A percentile compares a stretch with the other conserved stretches of the same genome.
Conservation (phyloP, 2,888 invertebrate species). For the Thyatira batis region DNA sequence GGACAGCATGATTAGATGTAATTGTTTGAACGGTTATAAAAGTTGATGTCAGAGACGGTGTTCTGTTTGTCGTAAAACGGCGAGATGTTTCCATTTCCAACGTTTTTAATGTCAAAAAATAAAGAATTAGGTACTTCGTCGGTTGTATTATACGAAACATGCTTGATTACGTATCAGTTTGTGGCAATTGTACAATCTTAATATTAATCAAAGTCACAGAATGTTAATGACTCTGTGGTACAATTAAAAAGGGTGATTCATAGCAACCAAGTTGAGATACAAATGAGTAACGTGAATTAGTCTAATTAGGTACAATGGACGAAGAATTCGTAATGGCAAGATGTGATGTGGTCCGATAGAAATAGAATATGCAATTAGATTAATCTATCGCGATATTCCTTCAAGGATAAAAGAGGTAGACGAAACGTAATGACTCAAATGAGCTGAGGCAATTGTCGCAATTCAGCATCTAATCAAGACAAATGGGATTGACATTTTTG, state of each 20-base stretch:
- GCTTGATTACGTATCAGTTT: constrained; percentile 26
- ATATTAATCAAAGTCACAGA: constrained; percentile 51
- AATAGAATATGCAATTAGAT: constrained; percentile 40
- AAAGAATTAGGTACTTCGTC: constrained; percentile 10
- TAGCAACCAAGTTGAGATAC: constrained; percentile 49
- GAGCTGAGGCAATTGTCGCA: not conserved
- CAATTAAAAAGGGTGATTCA: constrained; percentile 70
- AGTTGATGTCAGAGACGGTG: constrained; percentile 77
- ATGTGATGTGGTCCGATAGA: constrained; percentile 58
- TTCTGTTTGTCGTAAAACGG: constrained; percentile 79
- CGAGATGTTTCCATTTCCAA: constrained; percentile 66
- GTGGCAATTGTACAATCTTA: constrained; percentile 40
- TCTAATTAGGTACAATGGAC: constrained; percentile 57
- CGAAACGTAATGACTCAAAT: not conserved
- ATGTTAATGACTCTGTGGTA: constrained; percentile 47
- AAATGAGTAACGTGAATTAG: constrained; percentile 54
- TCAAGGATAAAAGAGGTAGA: not conserved
- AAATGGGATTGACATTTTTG: not conserved
- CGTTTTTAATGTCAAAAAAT: constrained; percentile 51
- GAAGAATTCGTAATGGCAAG: constrained; percentile 41
- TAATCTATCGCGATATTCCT: not conserved
- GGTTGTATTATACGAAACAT: constrained; percentile 4
- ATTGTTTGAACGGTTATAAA: constrained; percentile 82
- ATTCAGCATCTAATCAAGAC: not conserved
- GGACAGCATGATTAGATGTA: constrained; percentile 73